Conservation (phyloP, 2,888 invertebrate genomes). For the Margaritifera margaritifera region DNA sequence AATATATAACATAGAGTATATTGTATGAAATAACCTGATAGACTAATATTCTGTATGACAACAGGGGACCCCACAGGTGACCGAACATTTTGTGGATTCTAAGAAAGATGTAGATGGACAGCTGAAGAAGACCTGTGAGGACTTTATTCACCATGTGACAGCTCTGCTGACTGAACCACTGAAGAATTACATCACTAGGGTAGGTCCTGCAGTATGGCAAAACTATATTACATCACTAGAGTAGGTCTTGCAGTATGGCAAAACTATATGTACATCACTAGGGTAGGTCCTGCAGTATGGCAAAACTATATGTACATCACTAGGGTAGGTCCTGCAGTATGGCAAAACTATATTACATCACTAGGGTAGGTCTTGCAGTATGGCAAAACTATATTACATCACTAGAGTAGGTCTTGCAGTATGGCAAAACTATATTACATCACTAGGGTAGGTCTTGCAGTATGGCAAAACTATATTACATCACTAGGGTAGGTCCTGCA, state of each 20-base stretch:
- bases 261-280: too few species aligned
- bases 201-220: constrained; percentile 65
- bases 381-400: constrained; percentile 80
- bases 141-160: constrained; percentile 87
- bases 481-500: constrained; percentile 80
- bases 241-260: too few species aligned
- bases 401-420: constrained; percentile 78
- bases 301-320: constrained; percentile 74
- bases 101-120: constrained; percentile 96
- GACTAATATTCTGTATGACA: constrained; percentile 74
- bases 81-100: constrained; percentile 93
- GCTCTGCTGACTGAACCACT: constrained; percentile 84
- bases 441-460: constrained; percentile 78
- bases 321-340: constrained; percentile 76
- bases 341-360: constrained; percentile 82
- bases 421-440: constrained; percentile 80
- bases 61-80: constrained; percentile 94
- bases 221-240: too few species aligned
- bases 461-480: constrained; percentile 78
- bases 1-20: too few species aligned
- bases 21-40: too few species aligned
- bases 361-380: constrained; percentile 77
- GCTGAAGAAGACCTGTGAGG: constrained; percentile 90
- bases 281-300: too few species aligned
- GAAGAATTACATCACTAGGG: constrained; percentile 83